Evolutionary conservation across 2,113 vertebrate genomes (phyloP), one percentile per base, ranked within the genome.

Genomic region (Syrrhaptes paradoxus): DNA sequence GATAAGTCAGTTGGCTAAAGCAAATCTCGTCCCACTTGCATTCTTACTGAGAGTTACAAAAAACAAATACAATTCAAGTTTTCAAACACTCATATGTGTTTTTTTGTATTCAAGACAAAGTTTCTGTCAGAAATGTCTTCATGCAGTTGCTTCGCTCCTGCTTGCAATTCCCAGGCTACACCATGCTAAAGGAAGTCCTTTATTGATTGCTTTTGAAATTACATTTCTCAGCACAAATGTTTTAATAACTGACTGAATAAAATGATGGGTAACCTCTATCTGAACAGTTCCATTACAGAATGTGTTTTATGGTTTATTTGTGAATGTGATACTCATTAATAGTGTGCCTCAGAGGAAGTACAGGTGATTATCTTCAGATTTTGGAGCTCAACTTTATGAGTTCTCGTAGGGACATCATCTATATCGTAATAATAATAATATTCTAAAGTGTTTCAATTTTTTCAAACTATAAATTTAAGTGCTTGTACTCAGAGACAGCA

Each of bases 221-320:
- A 58, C 32, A 94, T 94, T 94, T 87, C 79, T 89, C 89, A 90
- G 66, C 68, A 94, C 7, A 96, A 90, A 90, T 68, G 83, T 29
- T 93, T 92, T 83, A 96, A 89, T 96, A 96, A 91, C 79, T 83
- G 72, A 87, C 72, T 94, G 51, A 92, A 89, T 95, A 82, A 94
- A 96, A 71, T 51, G 34, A 96, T 77, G 17, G 18, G 38, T 90
- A 96, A 88, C n/a, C 82, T 95, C 65, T 58, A 38, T 0, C 22
- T 62, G 74, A 95, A 77, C 13, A 81, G 55, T 76, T 95, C 48
- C 52, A 86, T 82, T 88, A 83, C 25, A 89, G 20, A 58, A 88
- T 45, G 61, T 76, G 83, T 28, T 94, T 89, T 97, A 85, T 67
- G 25, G 58, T 82, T 96, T 96, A 94, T 74, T 62, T 95, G 59